phyloP scores from a whole-genome alignment of 2,888 invertebrate genomes.

The Drosophila ustulata region DNA sequence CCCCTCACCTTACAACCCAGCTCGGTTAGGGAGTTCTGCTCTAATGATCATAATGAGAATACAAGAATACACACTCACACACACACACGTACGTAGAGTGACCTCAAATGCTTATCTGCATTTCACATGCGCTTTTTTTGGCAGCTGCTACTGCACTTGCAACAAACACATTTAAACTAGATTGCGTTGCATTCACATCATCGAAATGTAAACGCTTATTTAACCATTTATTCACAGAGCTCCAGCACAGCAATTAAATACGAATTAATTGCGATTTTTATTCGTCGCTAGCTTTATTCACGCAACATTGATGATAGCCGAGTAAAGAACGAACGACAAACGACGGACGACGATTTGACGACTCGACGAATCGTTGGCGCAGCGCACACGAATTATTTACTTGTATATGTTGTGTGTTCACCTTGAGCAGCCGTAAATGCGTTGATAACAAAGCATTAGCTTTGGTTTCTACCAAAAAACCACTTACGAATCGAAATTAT shows the following conservation, averaged over 20 bases:
- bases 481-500: slow-evolving; percentile 61
- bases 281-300: slow-evolving; percentile 71
- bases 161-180: slow-evolving; percentile 13
- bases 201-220: slow-evolving; percentile 35
- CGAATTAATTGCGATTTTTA: slow-evolving; percentile 75
- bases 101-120: slow-evolving; percentile 79
- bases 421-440: slow-evolving; percentile 28
- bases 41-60: slow-evolving; percentile 70
- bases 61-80: slow-evolving; percentile 32
- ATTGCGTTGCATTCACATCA: slow-evolving; percentile 14
- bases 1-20: not conserved
- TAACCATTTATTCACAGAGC: slow-evolving; percentile 55
- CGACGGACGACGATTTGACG: slow-evolving; percentile 29
- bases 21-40: slow-evolving; percentile 58
- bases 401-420: slow-evolving; percentile 46
- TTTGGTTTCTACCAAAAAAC: slow-evolving; percentile 42
- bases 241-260: slow-evolving; percentile 68
- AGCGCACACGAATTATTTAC: slow-evolving; percentile 45
- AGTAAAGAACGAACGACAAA: slow-evolving; percentile 11
- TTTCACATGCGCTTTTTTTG: slow-evolving; percentile 71
- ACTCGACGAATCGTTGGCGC: slow-evolving; percentile 42
- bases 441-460: slow-evolving; percentile 34
- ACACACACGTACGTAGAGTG: slow-evolving; percentile 41
- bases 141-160: slow-evolving; percentile 66
- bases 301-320: slow-evolving; percentile 69